phyloP scores from a whole-genome alignment of 2,113 vertebrate genomes.

The Phocoena phocoena region DNA sequence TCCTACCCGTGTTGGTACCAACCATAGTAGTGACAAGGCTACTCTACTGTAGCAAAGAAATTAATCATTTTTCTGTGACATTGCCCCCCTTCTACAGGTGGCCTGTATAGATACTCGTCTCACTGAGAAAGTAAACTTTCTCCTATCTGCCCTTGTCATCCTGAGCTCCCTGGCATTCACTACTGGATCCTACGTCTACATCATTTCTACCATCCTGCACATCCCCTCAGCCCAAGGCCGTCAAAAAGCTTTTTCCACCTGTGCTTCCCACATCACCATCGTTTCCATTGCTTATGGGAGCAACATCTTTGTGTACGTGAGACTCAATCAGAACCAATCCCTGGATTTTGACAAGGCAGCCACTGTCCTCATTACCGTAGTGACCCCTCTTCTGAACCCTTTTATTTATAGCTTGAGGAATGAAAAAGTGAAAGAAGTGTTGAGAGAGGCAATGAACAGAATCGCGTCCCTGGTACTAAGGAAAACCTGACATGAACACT shows the following conservation, averaged over 20 bases:
- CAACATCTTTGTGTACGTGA: conserved; percentile 60
- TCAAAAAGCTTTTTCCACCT: conserved; percentile 48
- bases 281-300: conserved; percentile 44
- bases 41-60: conserved; percentile 56
- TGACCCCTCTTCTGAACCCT: conserved; percentile 59
- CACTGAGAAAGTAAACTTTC: conserved; percentile 38
- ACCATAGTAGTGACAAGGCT: background rate
- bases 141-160: conserved; percentile 43
- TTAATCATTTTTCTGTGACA: conserved; percentile 64
- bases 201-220: conserved; percentile 15
- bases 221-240: conserved; percentile 39
- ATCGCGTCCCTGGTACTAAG: background rate
- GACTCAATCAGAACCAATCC: conserved; percentile 46
- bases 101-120: background rate
- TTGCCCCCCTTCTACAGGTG: conserved; percentile 41
- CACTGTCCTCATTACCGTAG: conserved; percentile 33
- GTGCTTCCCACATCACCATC: conserved; percentile 15
- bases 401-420: conserved; percentile 62
- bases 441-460: conserved; percentile 21
- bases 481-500: background rate
- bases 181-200: conserved; percentile 39
- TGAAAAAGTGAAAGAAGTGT: conserved; percentile 45
- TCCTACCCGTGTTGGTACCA: conserved; percentile 25
- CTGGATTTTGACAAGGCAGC: conserved; percentile 58
- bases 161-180: conserved; percentile 52